Conservation (phyloP, 1,140 invertebrate species). For the Drosophila equinoxialis region DNA sequence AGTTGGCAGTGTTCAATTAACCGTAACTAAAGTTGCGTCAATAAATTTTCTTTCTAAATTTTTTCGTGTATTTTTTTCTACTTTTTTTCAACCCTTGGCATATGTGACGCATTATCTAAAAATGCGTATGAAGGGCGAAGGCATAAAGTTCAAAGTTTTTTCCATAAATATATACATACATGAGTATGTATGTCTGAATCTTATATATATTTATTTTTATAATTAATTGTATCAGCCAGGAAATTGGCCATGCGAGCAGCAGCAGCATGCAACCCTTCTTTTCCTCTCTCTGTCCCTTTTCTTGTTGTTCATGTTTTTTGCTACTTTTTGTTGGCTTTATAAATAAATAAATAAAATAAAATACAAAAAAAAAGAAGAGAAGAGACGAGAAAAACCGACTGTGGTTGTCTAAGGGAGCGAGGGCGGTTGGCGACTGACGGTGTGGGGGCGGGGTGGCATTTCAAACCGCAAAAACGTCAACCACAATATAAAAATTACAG, state of each 20-base stretch:
- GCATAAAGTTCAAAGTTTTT: slow-evolving; percentile 65
- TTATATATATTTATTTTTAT: slow-evolving; percentile 70
- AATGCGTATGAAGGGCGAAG: slow-evolving; percentile 11
- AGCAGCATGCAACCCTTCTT: slow-evolving; percentile 55
- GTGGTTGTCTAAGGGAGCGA: background rate
- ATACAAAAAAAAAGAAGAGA: slow-evolving; percentile 9
- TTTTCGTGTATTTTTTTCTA: slow-evolving; percentile 21
- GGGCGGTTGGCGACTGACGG: background rate
- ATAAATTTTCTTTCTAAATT: slow-evolving; percentile 59
- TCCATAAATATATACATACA: slow-evolving; percentile 30
- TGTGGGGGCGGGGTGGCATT: slow-evolving; percentile 9
- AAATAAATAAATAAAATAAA: slow-evolving; percentile 62
- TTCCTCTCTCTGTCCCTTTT: background rate
- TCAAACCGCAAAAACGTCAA: slow-evolving; percentile 75
- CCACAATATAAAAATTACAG: slow-evolving; percentile 67
- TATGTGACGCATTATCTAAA: slow-evolving; percentile 57
- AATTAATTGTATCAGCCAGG: slow-evolving; percentile 68
- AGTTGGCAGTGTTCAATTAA: slow-evolving; percentile 79
- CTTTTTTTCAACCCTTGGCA: slow-evolving; percentile 54
- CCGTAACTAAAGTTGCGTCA: slow-evolving; percentile 62
- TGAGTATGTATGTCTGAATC: slow-evolving; percentile 12
- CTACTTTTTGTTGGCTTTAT: slow-evolving; percentile 42
- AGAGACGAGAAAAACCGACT: background rate
- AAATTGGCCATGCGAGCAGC: slow-evolving; percentile 42
- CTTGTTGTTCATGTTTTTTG: background rate